These are phyloP conservation scores for Semnornis frantzii DNA, from an alignment of 2,113 vertebrate species.

Conservation along the genomic window DNA sequence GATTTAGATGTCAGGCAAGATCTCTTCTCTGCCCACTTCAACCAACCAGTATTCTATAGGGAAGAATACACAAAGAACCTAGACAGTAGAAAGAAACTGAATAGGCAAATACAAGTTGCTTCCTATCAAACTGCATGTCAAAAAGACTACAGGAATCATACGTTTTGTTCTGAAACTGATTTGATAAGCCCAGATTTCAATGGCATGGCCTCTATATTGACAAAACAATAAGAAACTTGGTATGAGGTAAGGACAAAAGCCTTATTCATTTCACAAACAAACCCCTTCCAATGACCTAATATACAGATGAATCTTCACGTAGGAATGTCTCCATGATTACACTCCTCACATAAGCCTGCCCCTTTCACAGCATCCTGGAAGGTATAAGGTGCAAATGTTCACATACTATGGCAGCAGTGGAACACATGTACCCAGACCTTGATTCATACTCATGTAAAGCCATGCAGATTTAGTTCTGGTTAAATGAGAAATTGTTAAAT, in stretches of 20 bases:
- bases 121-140: not conserved
- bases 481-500: not conserved
- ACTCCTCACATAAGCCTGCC: not conserved
- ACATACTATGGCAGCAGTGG: not conserved
- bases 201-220: not conserved
- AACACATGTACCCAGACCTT: rapidly evolving
- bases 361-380: not conserved
- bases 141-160: not conserved
- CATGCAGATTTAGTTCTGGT: not conserved
- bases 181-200: not conserved
- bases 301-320: not conserved
- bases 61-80: not conserved
- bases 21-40: not conserved
- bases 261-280: not conserved
- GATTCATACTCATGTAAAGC: not conserved
- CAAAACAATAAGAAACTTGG: not conserved
- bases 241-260: not conserved
- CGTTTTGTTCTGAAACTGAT: not conserved
- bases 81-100: not conserved
- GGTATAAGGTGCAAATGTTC: not conserved
- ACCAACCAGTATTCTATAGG: not conserved
- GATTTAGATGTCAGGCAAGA: not conserved
- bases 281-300: not conserved
- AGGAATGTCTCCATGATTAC: not conserved
- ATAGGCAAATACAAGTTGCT: not conserved